phyloP scores from a whole-genome alignment of 2,888 invertebrate species.

The Cataglyphis livida region DNA sequence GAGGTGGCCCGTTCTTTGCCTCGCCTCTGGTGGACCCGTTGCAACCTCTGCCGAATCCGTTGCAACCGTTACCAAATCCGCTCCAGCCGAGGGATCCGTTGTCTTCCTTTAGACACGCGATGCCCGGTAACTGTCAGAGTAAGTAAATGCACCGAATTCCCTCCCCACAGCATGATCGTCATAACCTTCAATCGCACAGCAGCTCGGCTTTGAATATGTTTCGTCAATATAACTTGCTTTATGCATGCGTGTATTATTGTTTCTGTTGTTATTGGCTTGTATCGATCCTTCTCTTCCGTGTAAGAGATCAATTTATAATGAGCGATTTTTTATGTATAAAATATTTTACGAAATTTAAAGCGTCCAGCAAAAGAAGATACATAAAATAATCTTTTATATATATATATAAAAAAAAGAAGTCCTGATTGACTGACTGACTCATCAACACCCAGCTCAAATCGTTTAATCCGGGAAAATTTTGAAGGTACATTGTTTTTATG shows the following conservation, averaged over 20 bases:
- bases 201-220: not conserved
- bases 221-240: not conserved
- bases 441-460: too few relatives aligned
- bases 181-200: not conserved
- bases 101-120: conserved; percentile 95
- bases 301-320: not conserved
- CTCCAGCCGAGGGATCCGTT: conserved; percentile 93
- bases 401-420: too few relatives aligned
- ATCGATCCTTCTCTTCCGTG: not conserved
- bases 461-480: too few relatives aligned
- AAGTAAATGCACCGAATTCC: conserved; percentile 86
- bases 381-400: too few relatives aligned
- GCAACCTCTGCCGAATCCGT: conserved; percentile 83
- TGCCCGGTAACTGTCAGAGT: conserved; percentile 96
- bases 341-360: not conserved
- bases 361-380: not conserved
- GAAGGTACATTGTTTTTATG: too few relatives aligned
- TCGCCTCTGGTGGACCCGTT: conserved; percentile 84
- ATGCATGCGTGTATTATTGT: not conserved
- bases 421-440: too few relatives aligned
- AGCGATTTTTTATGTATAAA: not conserved
- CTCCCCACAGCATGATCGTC: conserved; percentile 14
- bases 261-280: not conserved
- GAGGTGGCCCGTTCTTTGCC: conserved; percentile 84
- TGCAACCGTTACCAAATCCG: conserved; percentile 84